Base-by-base conservation (phyloP, 2,888 invertebrate genomes). In the Sesia apiformis region DNA sequence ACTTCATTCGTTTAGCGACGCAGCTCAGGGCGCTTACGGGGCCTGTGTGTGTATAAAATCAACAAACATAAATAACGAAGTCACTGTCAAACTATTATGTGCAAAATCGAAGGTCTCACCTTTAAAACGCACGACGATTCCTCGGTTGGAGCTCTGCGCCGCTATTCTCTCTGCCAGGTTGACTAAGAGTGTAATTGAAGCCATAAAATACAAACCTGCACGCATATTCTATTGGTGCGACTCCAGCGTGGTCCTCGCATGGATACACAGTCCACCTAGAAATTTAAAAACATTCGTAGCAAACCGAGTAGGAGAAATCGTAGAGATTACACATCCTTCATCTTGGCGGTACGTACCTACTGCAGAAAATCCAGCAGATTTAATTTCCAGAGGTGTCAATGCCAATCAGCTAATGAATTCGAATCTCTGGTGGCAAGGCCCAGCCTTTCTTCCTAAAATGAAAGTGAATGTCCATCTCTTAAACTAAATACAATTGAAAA, bases 131-230 rank as follows among this genome's bases (percentile, higher is more conserved):
- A 6, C 7, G 7, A 60, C 57, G 3, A 57, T 67, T 6, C 65
- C 66, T 3, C 60, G 67, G 3, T 50, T 69, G 3, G 71, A 72
- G 51, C 55, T 70, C 1, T 68, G 65, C 49, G 68, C 59, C 2
- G n/a, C n/a, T n/a, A n/a, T n/a, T n/a, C n/a, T n/a, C n/a, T n/a
- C n/a, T n/a, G n/a, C n/a, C n/a, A n/a, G n/a, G n/a, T n/a, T n/a
- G n/a, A n/a, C n/a, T n/a, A n/a, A n/a, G n/a, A n/a, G n/a, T n/a
- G n/a, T n/a, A n/a, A n/a, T n/a, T n/a, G n/a, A n/a, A n/a, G n/a
- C n/a, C n/a, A n/a, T n/a, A n/a, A n/a, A n/a, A n/a, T n/a, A n/a
- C n/a, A n/a, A n/a, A n/a, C n/a, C n/a, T n/a, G n/a, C n/a, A n/a
- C n/a, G n/a, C n/a, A n/a, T n/a, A n/a, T n/a, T n/a, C n/a, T n/a